These are phyloP conservation scores for Cygnus buccinator DNA, from an alignment of 2,113 vertebrate species.

Conservation along the genomic window DNA sequence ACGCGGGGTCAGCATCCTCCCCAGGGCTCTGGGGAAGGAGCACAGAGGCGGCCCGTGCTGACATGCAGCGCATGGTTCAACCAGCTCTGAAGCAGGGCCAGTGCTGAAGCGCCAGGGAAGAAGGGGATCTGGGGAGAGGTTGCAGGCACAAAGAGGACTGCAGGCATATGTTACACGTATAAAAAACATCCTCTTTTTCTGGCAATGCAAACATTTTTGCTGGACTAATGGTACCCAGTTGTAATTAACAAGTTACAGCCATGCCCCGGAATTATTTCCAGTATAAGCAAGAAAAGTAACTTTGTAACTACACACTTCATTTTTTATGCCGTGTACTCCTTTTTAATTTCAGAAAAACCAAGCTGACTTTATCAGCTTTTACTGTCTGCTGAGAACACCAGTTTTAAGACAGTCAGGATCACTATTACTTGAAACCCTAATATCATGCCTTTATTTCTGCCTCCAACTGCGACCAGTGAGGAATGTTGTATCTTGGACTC, in stretches of 20 bases:
- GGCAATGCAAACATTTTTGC: not conserved
- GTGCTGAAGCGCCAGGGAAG: not conserved
- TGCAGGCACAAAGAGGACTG: not conserved
- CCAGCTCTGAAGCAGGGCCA: not conserved
- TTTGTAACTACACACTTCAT: not conserved
- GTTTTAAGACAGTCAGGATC: not conserved
- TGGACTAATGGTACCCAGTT: not conserved
- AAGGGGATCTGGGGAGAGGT: not conserved
- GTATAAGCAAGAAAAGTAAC: not conserved
- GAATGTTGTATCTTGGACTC: not conserved
- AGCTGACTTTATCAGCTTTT: not conserved
- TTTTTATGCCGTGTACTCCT: not conserved
- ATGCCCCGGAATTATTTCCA: not conserved
- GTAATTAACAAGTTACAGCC: not conserved
- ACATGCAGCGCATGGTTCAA: not conserved
- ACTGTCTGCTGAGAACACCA: not conserved
- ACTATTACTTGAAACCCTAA: not conserved
- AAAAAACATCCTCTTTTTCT: not conserved
- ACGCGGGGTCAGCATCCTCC: not conserved
- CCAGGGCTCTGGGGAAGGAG: not conserved
- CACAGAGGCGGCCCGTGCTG: rapidly evolving
- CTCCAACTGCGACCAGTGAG: not conserved
- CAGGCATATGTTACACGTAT: not conserved
- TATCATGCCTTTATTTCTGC: not conserved
- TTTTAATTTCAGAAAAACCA: not conserved